Percentiles rank a stretch among this genome's conserved stretches.
Conservation (phyloP, 2,113 vertebrate genomes). For the Cromileptes altivelis region DNA sequence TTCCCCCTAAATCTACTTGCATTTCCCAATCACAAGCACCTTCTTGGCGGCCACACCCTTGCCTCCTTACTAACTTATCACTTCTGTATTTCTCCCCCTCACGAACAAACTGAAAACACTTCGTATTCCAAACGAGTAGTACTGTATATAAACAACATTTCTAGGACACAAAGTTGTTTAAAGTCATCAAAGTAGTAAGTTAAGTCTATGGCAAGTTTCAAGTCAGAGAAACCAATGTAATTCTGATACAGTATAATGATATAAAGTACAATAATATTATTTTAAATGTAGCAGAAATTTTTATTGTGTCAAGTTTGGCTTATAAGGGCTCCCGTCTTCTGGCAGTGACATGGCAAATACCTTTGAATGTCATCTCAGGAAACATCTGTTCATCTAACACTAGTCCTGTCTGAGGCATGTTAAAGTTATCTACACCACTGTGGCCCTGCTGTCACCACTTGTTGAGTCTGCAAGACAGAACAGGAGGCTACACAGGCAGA, state of each 20-base stretch:
- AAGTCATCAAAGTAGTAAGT: not conserved
- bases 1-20: too few species aligned
- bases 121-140: too few species aligned
- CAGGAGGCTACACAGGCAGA: not conserved
- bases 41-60: too few species aligned
- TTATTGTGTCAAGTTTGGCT: not conserved
- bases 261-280: too few species aligned
- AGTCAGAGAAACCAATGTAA: not conserved
- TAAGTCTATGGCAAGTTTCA: too few species aligned
- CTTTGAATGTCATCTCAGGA: not conserved
- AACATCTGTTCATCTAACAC: conserved; percentile 1
- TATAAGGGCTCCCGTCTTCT: not conserved
- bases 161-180: too few species aligned
- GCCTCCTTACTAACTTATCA: too few species aligned
- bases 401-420: not conserved
- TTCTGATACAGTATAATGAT: not conserved
- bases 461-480: not conserved
- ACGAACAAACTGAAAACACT: too few species aligned
- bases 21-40: too few species aligned
- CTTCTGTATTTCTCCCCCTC: too few species aligned
- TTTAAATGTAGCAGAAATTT: not conserved
- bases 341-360: not conserved
- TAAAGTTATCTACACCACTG: not conserved
- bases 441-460: not conserved
- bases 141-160: too few species aligned